These are phyloP conservation scores for Recurvirostra avosetta DNA, from an alignment of 2,113 vertebrate genomes.

Conservation along the genomic window DNA sequence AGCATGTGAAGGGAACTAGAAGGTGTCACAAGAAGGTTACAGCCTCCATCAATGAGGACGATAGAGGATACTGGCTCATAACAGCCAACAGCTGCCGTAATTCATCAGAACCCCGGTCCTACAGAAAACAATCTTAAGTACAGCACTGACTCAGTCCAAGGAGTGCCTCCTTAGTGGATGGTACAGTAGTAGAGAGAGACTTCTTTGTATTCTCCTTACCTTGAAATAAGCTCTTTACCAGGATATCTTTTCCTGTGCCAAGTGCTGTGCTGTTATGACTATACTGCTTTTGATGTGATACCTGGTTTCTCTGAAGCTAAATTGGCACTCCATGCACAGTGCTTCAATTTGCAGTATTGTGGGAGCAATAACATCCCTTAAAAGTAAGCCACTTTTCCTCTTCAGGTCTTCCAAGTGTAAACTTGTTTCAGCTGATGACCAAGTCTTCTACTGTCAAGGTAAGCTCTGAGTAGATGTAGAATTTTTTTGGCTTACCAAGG, in stretches of 20 bases:
- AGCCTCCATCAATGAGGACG: neutral
- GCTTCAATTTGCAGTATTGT: neutral
- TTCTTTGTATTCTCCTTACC: neutral
- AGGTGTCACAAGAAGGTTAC: neutral
- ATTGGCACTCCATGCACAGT: neutral
- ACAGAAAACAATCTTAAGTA: neutral
- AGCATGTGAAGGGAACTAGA: neutral
- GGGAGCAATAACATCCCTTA: neutral
- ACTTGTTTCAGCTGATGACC: neutral
- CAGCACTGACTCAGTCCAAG: neutral
- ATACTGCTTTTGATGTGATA: neutral
- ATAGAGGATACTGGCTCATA: neutral
- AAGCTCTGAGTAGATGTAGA: neutral
- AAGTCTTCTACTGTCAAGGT: neutral
- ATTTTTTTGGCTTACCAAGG: neutral
- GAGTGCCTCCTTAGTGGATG: neutral
- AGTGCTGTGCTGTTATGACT: neutral
- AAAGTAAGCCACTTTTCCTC: neutral
- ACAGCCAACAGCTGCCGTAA: neutral
- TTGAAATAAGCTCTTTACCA: neutral
- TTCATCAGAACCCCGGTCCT: neutral
- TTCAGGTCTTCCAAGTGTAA: neutral
- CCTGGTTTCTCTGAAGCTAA: slow-evolving; percentile 1
- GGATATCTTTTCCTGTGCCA: neutral
- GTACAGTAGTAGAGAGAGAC: neutral